A percentile compares a stretch with the other conserved stretches of the same genome.
phyloP scores from a whole-genome alignment of 2,113 vertebrate species.

The Riparia riparia region DNA sequence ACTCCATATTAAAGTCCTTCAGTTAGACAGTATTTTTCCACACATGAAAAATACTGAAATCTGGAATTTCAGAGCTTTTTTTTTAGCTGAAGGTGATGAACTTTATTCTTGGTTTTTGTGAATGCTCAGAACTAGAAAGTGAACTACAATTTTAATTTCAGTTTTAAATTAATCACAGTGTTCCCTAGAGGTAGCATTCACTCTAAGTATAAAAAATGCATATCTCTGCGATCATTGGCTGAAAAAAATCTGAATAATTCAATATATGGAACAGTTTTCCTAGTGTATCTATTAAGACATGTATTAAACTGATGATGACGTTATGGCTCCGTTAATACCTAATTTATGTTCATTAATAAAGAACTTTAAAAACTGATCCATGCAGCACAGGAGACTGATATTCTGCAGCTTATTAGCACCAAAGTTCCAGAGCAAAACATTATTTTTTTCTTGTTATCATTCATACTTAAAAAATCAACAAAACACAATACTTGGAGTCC shows the following conservation, averaged over 20 bases:
- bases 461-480: background rate
- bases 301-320: background rate
- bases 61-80: background rate
- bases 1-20: background rate
- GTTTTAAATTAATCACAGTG: background rate
- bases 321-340: background rate
- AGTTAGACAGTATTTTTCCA: background rate
- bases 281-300: background rate
- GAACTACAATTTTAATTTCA: background rate
- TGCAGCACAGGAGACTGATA: background rate
- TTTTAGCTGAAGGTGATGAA: background rate
- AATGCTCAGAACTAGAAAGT: background rate
- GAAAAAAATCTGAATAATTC: background rate
- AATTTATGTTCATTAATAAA: background rate
- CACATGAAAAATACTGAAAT: background rate
- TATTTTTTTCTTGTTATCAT: background rate
- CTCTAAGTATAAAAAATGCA: background rate
- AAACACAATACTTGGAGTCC: background rate
- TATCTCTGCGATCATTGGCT: background rate
- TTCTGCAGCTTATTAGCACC: background rate
- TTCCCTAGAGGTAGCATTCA: background rate
- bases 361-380: background rate
- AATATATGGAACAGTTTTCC: background rate
- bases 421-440: background rate
- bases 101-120: background rate